Conservation (phyloP, 2,888 invertebrate species). For the Archips xylosteana region DNA sequence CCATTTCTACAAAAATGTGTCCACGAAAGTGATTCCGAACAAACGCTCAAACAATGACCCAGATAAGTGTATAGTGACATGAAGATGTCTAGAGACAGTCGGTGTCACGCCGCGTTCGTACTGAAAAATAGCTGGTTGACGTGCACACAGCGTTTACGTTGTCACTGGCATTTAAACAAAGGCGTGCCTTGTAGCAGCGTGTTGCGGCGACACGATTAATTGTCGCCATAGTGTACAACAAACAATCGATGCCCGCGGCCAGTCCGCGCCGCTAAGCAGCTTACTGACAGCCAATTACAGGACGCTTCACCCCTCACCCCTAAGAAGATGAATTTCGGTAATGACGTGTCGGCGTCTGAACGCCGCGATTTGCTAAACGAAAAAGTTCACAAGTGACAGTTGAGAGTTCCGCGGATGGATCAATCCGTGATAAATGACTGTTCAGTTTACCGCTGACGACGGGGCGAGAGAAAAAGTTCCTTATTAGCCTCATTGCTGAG, state of each 20-base stretch:
- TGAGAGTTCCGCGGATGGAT: constrained; percentile 65
- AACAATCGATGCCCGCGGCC: constrained; percentile 38
- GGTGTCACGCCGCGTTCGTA: neutral
- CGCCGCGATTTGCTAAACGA: constrained; percentile 65
- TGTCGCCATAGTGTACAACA: constrained; percentile 38
- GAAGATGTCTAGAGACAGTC: neutral
- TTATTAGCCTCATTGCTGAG: constrained; percentile 36
- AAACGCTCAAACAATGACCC: no score
- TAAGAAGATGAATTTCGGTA: constrained; percentile 58
- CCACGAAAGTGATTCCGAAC: no score
- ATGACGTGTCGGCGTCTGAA: constrained; percentile 54
- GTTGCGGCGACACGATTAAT: constrained; percentile 42
- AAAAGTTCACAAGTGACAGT: constrained; percentile 72
- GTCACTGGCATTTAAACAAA: constrained; percentile 32
- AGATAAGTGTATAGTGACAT: no score
- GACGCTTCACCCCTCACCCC: constrained; percentile 44
- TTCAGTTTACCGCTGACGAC: constrained; percentile 54
- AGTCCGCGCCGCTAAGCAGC: constrained; percentile 54
- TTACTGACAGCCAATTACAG: constrained; percentile 66
- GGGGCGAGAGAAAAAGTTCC: constrained; percentile 37
- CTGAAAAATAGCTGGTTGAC: constrained; percentile 1
- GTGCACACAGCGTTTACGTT: constrained; percentile 22
- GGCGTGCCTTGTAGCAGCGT: constrained; percentile 32
- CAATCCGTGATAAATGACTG: constrained; percentile 73
- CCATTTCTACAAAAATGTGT: no score